phyloP scores from a whole-genome alignment of 2,888 invertebrate genomes.

The Halictus quadricinctus region DNA sequence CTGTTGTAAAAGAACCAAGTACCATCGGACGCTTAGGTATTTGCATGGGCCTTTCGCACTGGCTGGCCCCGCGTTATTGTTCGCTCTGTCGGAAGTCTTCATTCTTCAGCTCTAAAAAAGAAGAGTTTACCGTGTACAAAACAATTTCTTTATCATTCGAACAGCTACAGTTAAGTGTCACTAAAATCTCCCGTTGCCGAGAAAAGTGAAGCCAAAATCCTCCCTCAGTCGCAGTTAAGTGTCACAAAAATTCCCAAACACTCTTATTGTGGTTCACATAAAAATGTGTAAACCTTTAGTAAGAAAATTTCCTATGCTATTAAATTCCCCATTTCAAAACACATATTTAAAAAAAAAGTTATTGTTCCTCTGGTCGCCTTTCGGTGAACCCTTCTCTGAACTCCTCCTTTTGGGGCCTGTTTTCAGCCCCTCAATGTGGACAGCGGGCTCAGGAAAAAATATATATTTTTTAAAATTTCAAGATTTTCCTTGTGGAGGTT shows the following conservation, averaged over 20 bases:
- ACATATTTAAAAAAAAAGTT: not conserved
- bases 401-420: not conserved
- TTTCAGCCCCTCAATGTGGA: not conserved
- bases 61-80: not conserved
- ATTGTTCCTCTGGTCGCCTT: not conserved
- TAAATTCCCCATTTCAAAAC: not conserved
- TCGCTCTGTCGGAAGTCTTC: not conserved
- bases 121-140: not conserved
- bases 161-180: not conserved
- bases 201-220: too few species aligned
- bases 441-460: not conserved
- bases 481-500: not conserved
- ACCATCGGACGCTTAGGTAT: slow-evolving; percentile 30
- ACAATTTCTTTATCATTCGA: not conserved
- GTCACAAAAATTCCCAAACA: too few species aligned
- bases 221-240: too few species aligned
- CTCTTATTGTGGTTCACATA: too few species aligned
- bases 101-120: not conserved
- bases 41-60: slow-evolving; percentile 22
- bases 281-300: too few species aligned
- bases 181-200: too few species aligned
- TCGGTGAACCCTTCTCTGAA: not conserved
- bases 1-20: slow-evolving; percentile 36
- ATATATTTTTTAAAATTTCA: not conserved
- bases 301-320: not conserved